Conservation (phyloP, 2,113 vertebrate species). For the Butorides virescens region DNA sequence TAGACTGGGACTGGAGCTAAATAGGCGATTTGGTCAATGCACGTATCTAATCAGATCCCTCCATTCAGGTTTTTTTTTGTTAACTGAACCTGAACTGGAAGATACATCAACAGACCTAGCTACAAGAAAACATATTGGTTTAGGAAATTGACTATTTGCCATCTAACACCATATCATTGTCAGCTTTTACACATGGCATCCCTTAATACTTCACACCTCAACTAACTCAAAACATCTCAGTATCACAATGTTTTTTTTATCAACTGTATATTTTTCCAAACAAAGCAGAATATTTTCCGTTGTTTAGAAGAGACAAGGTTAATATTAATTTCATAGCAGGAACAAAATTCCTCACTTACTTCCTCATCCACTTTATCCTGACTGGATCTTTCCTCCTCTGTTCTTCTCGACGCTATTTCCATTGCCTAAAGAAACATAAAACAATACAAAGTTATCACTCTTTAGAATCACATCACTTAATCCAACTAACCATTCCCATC, state of each 20-base stretch:
- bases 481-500: neutral
- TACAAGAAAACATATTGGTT: neutral
- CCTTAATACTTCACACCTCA: neutral
- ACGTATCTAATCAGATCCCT: neutral
- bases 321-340: neutral
- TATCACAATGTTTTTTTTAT: neutral
- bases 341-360: slow-evolving; percentile 66
- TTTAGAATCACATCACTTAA: neutral
- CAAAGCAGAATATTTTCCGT: neutral
- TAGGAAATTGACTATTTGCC: neutral
- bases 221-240: neutral
- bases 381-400: slow-evolving; percentile 85
- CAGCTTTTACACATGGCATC: neutral
- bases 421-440: slow-evolving; percentile 81
- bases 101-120: neutral
- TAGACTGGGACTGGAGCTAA: neutral
- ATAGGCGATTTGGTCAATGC: neutral
- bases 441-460: neutral
- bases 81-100: neutral
- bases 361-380: slow-evolving; percentile 95
- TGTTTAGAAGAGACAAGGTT: neutral
- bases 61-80: neutral
- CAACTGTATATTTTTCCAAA: neutral
- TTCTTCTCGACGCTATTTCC: slow-evolving; percentile 85
- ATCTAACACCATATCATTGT: neutral